Evolutionary conservation across 2,797 vertebrate species (phyloP).

Genomic region (Scarus forsteni): DNA sequence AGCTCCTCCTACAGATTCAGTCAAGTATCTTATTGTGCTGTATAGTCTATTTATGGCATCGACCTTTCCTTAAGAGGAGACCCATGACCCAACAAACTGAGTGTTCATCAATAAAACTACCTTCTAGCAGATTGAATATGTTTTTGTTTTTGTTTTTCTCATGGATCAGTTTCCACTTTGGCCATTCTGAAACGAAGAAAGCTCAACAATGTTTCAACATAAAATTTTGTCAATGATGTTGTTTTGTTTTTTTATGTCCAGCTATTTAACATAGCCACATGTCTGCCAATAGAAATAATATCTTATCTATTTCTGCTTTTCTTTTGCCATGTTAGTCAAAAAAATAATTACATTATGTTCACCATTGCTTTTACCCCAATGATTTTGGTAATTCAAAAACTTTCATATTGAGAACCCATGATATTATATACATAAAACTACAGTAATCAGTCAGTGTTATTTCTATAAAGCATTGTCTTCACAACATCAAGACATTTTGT

Average conservation of each 20-base stretch:
- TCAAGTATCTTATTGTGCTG: background rate
- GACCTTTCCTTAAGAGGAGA: conserved; percentile 20
- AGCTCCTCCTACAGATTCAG: conserved; percentile 5
- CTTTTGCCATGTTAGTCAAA: background rate
- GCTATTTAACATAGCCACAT: conserved; percentile 1
- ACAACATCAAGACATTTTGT: too few relatives aligned
- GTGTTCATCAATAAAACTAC: conserved; percentile 23
- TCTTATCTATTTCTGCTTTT: conserved; percentile 9
- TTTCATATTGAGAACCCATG: too few relatives aligned
- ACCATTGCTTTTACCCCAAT: too few relatives aligned
- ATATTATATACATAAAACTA: too few relatives aligned
- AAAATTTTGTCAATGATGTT: conserved; percentile 1
- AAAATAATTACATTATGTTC: too few relatives aligned
- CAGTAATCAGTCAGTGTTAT: too few relatives aligned
- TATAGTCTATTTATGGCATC: conserved; percentile 20
- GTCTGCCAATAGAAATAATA: conserved; percentile 4
- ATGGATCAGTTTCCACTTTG: conserved; percentile 43
- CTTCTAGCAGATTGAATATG: conserved; percentile 6
- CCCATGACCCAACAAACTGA: background rate
- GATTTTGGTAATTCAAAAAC: too few relatives aligned
- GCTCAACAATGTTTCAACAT: conserved; percentile 11
- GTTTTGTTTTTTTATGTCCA: conserved; percentile 14
- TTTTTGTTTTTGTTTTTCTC: conserved; percentile 22
- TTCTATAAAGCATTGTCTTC: too few relatives aligned
- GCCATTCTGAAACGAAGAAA: background rate